Evolutionary conservation across 1,140 invertebrate species (phyloP).

Genomic region (Drosophila sucinea): DNA sequence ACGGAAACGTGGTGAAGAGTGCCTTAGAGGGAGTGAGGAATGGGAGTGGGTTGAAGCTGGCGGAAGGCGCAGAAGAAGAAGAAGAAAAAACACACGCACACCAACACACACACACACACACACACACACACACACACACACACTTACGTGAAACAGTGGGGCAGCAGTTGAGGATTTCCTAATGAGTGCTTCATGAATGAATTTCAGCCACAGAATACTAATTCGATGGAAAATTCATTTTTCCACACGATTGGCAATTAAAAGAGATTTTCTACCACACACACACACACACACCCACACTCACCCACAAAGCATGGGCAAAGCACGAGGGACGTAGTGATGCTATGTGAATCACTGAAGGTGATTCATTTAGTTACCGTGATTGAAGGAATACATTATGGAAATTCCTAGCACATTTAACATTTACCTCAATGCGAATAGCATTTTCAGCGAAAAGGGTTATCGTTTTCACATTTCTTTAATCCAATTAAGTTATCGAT

Average conservation of each 20-base stretch:
- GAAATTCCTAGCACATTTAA: too few relatives aligned
- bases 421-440: too few relatives aligned
- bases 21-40: background rate
- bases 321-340: background rate
- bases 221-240: slow-evolving; percentile 83
- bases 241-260: slow-evolving; percentile 83
- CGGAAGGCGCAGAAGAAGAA: slow-evolving; percentile 24
- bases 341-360: background rate
- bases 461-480: too few relatives aligned
- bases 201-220: slow-evolving; percentile 83
- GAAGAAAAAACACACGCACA: slow-evolving; percentile 16
- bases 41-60: slow-evolving; percentile 1
- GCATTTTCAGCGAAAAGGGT: too few relatives aligned
- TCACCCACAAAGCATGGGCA: slow-evolving; percentile 1
- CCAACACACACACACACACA: background rate
- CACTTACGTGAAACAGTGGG: slow-evolving; percentile 23
- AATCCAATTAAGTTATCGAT: too few relatives aligned
- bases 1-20: slow-evolving; percentile 38
- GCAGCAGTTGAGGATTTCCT: slow-evolving; percentile 75
- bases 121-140: background rate
- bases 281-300: slow-evolving; percentile 32
- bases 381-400: background rate
- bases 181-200: slow-evolving; percentile 83
- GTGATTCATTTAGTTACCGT: background rate
- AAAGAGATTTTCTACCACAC: slow-evolving; percentile 77